These are phyloP conservation scores for Trachemys scripta DNA, from an alignment of 2,113 vertebrate genomes.

Conservation along the genomic window DNA sequence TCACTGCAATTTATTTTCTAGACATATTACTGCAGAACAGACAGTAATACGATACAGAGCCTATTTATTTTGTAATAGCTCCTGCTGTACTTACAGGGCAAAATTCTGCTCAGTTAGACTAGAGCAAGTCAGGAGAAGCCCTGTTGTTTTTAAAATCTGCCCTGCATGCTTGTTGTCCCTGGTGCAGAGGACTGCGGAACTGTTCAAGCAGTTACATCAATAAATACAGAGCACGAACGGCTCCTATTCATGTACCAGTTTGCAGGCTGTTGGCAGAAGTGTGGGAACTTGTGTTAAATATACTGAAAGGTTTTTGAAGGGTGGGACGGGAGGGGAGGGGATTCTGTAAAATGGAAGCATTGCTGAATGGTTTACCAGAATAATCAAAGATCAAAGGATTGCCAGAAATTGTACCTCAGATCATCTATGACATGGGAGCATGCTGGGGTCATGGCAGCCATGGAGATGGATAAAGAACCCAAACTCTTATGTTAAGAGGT, in stretches of 20 bases:
- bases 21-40: background rate
- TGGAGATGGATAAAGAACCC: background rate
- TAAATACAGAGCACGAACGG: background rate
- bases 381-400: background rate
- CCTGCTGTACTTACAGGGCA: fast-evolving
- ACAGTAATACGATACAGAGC: fast-evolving
- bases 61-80: background rate
- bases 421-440: background rate
- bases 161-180: background rate
- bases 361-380: background rate
- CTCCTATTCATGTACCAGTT: background rate
- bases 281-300: fast-evolving
- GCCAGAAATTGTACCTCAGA: background rate
- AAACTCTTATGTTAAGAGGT: fast-evolving
- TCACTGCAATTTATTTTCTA: background rate
- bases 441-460: fast-evolving
- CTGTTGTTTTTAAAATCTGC: background rate
- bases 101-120: background rate
- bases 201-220: background rate
- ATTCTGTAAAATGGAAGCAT: background rate
- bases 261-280: background rate
- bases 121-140: background rate
- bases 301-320: background rate
- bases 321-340: background rate
- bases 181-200: background rate